Percentiles rank a stretch among this genome's conserved stretches.
Evolutionary conservation across 2,113 vertebrate genomes (phyloP).

Genomic region (Grammomys surdaster): DNA sequence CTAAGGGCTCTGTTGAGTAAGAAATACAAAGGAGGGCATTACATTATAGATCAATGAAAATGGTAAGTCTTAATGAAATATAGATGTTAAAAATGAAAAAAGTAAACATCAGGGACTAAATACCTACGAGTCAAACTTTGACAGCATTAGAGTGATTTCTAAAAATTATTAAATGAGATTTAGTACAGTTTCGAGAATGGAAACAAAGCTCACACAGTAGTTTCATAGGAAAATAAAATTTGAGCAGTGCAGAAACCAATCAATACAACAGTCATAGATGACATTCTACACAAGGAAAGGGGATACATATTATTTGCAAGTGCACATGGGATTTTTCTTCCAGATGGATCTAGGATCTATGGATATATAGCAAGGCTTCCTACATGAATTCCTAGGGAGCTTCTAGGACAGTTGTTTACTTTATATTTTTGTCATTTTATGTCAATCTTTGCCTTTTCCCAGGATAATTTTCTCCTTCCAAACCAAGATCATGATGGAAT

Average conservation of each 20-base stretch:
- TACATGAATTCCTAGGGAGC: not conserved
- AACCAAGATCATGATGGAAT: not conserved
- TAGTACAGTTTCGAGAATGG: not conserved
- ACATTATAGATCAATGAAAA: not conserved
- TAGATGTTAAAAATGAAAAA: not conserved
- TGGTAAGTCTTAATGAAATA: not conserved
- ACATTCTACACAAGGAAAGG: not conserved
- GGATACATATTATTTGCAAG: not conserved
- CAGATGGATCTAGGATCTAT: not conserved
- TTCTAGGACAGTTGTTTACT: not conserved
- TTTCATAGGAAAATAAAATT: not conserved
- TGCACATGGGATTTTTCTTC: not conserved
- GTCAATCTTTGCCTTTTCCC: not conserved
- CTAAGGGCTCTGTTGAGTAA: not conserved
- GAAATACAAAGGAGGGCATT: not conserved
- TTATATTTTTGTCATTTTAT: not conserved
- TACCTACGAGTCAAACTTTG: rapidly evolving
- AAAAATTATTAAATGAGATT: not conserved
- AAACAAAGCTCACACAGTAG: not conserved
- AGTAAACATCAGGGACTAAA: not conserved
- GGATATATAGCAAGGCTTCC: not conserved
- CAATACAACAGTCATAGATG: not conserved
- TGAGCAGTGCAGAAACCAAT: not conserved
- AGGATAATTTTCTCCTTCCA: not conserved
- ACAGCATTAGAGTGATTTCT: not conserved